Base-by-base conservation (phyloP, 1,140 invertebrate genomes). In the Melanaphis sacchari region DNA sequence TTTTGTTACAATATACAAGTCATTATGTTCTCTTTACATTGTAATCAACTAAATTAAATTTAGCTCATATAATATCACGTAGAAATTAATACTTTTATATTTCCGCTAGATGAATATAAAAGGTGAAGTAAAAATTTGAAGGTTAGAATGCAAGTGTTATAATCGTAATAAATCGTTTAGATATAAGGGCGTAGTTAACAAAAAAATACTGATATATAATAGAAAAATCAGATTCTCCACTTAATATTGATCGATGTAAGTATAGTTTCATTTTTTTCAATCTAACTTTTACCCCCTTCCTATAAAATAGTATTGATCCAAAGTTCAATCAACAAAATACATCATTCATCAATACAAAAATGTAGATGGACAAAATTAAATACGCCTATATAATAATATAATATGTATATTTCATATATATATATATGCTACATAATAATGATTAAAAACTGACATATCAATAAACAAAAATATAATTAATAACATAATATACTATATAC, bases 221-320 rank as follows among this genome's bases (percentile, higher is more conserved):
- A 43, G 3, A 22, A 40, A 40, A 9, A 3, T 84, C 26, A 31
- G 18, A 85, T 41, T 21, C 9, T 41, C 31, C 24, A 31, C 84
- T 43, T 41, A 21, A n/a, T n/a, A 76, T 31, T 18, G 3, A n/a
- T 76, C 59, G 59, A 76, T 18, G n/a, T n/a, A 15, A n/a, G n/a
- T n/a, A n/a, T n/a, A 76, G 59, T 76, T 76, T n/a, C 36, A 76
- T 76, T n/a, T 76, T n/a, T n/a, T n/a, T 76, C 59, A 76, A n/a
- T n/a, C 15, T 15, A 18, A 76, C 31, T 76, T n/a, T n/a, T 22
- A n/a, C n/a, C 31, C 22, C 59, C 31, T 66, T 5, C 15, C 15
- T 15, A n/a, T 5, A 18, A 76, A 15, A n/a, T 76, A 22, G n/a
- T 76, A 76, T 76, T 76, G 59, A 76, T 76, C 15, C 59, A 76